Base-by-base conservation (phyloP, 2,888 invertebrate genomes). In the Diabrotica balteata region DNA sequence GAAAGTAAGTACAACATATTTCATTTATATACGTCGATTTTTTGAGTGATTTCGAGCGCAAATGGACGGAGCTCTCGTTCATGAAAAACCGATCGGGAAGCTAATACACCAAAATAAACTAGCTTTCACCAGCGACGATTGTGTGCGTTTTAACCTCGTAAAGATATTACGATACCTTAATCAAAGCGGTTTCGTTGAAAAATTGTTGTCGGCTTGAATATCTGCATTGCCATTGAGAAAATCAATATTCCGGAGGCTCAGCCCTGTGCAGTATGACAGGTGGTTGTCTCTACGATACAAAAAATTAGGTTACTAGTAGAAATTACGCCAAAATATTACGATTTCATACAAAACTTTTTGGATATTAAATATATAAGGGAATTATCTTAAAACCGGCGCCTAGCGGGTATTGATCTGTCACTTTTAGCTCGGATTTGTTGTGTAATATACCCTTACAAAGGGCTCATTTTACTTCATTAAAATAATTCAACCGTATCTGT, bases 1-100 rank as follows among this genome's bases (percentile, higher is more conserved):
- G 98, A 86, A 98, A 98, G 95, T 96, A 89, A 92, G 95, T 93
- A 83, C 53, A 61, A 59, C 66, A 64, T 47, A 64, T 75, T 77
- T 73, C 69, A 69, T 72, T 63, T 73, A 63, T 72, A 68, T 71
- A 54, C 67, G 69, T 71, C 70, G 70, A 69, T 53, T 71, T 68
- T 66, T 64, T 63, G 59, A 22, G 8, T 32, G 11, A 46, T 45
- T 55, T 46, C 46, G n/a, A 47, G 50, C 63, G 52, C 17, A 17
- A 65, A 72, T 77, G 78, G 77, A 77, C 76, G 78, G 72, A 55
- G 44, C 70, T 73, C 76, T 73, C 66, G 69, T 63, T 72, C 68
- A 32, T 32, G 66, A 75, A 77, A 77, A 79, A 78, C 55, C 55
- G 75, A 74, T 75, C 75, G 73, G 67, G 72, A 76, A 75, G 73